These are phyloP conservation scores for Temnothorax ravouxi DNA, from an alignment of 2,888 invertebrate species.

Conservation along the genomic window DNA sequence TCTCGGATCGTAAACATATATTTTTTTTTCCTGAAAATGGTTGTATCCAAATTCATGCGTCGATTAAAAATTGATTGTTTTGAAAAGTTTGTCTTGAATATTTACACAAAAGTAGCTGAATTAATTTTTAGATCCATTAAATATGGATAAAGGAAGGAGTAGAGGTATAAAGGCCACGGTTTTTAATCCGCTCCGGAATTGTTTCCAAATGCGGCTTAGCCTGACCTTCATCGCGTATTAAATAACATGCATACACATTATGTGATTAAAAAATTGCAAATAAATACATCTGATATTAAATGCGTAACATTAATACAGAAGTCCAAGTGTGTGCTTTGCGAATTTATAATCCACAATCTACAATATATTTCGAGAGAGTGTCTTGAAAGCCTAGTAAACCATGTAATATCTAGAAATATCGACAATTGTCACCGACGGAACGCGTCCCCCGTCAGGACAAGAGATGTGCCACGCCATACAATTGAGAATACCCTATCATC, in stretches of 20 bases:
- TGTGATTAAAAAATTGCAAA: neutral
- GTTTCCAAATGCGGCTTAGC: neutral
- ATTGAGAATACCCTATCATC: slow-evolving; percentile 35
- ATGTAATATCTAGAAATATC: slow-evolving; percentile 3
- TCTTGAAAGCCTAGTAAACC: neutral
- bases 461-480: neutral
- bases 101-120: neutral
- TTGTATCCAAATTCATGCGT: neutral
- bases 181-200: slow-evolving; percentile 10
- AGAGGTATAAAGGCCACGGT: neutral
- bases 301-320: neutral
- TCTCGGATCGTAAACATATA: neutral
- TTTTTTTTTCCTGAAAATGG: neutral
- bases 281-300: neutral
- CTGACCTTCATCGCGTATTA: slow-evolving; percentile 14
- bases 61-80: neutral
- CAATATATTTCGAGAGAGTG: neutral
- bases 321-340: neutral
- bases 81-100: neutral
- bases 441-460: slow-evolving; percentile 6
- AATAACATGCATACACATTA: neutral
- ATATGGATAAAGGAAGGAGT: neutral
- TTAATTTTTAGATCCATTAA: slow-evolving; percentile 13
- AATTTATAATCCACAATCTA: neutral
- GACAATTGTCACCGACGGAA: slow-evolving; percentile 24